Base-by-base conservation (phyloP, 2,797 vertebrate genomes). In the Threskiornis aethiopicus region DNA sequence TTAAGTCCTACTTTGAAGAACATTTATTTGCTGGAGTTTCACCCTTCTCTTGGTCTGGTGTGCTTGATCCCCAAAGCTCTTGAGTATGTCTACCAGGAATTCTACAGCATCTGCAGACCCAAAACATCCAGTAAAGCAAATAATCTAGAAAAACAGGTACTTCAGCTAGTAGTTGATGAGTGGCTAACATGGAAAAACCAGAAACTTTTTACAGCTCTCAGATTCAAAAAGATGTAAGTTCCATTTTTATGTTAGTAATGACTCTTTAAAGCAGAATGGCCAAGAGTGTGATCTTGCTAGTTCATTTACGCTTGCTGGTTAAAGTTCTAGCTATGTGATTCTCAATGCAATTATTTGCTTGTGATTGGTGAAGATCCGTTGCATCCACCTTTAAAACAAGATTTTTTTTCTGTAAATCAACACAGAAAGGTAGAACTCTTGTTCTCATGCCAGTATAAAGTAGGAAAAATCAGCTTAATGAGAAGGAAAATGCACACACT, bases 21-120 rank as follows among this genome's bases (percentile, higher is more conserved):
- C 28, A 62, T 97, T 26, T 98, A 97, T 94, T 97, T 98, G 46
- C 94, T 99, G 89, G 98, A 99, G 91, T 97, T 99, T 58, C 98
- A 99, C 37, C 97, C 98, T n/a, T 99, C 98, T 15, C 97, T 99
- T 70, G 98, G 96, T 65, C 94, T 98, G 85, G 95, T 97, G 4
- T 95, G 97, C 7, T 93, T 91, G 19, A 92, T 99, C 73, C 97
- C 97, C 84, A 89, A 96, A 47, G 79, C 87, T 49, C 96, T 99
- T 8, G 80, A 97, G 51, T 93, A 79, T 59, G 90, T 98, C 87
- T 97, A 97, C 51, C 89, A 57, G 31, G 97, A 98, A 88, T 98
- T 98, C 77, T 95, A 95, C 72, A 97, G 92, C 65, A 96, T 96
- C 78, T 97, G 91, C 86, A 95, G 90, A 89, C 93, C 95, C 73